Base-by-base conservation (phyloP, 1,140 invertebrate species). In the Eupristina koningsbergeri region DNA sequence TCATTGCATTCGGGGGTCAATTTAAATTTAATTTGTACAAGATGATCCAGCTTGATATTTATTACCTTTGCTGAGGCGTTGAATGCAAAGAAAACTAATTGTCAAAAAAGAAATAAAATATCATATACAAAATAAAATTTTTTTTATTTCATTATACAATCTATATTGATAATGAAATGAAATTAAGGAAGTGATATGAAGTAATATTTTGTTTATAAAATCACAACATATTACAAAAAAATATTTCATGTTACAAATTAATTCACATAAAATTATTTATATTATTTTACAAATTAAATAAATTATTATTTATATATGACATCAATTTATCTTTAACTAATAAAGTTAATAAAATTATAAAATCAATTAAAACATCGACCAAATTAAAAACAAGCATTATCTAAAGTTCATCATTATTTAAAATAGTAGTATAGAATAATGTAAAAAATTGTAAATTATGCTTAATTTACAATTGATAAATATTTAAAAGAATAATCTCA, bases 1-100 rank as follows among this genome's bases (percentile, higher is more conserved):
- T 36, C 22, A 3, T 9, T 1, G 29, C n/a, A n/a, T n/a, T 45
- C 11, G 69, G 41, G 64, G 73, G 73, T 80, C 67, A 69, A 81
- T 74, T 74, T 47, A 34, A 74, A 41, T 61, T 71, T 2, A 73
- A 74, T 50, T 74, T 31, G 31, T 58, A 45, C 17, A 64, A 64
- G 31, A 31, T 15, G 13, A 8, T 13, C 11, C 29, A 58, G 9
- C 22, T 58, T 0, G 19, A 58, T 26, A 58, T 58, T 58, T 58
- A 22, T 58, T 58, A 26, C 26, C 26, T 58, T 58, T 58, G 3
- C 19, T 26, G 53, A 26, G 26, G 53, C 22, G 53, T 22, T 58
- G 9, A 26, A 22, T 22, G 53, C 9, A 58, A 58, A 58, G 22
- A 58, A 58, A 58, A 17, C 9, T 19, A 53, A 9, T 53, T 3